phyloP scores from a whole-genome alignment of 2,888 invertebrate genomes.

The Drosophila mayaguana region DNA sequence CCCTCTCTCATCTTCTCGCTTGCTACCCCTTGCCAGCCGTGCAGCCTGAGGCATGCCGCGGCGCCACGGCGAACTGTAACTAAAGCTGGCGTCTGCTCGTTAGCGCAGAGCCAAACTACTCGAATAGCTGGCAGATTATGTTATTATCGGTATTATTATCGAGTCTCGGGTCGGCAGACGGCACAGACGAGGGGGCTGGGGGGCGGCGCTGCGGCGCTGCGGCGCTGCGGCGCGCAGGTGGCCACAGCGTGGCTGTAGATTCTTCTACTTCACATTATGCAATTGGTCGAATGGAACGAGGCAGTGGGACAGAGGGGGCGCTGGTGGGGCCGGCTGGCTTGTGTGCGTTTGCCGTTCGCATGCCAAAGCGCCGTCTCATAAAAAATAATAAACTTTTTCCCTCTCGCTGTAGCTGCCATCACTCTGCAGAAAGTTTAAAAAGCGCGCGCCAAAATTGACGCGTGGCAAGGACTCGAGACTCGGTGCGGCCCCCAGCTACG shows the following conservation, averaged over 20 bases:
- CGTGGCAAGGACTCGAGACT: slow-evolving; percentile 47
- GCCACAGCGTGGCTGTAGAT: slow-evolving; percentile 22
- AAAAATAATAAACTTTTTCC: slow-evolving; percentile 66
- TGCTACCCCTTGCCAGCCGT: background rate
- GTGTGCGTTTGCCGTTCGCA: slow-evolving; percentile 41
- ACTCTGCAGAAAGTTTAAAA: slow-evolving; percentile 64
- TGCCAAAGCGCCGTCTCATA: slow-evolving; percentile 60
- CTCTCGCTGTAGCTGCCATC: slow-evolving; percentile 24
- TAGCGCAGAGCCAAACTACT: slow-evolving; percentile 32
- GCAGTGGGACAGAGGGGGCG: background rate
- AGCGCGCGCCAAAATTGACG: slow-evolving; percentile 74
- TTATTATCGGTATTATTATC: slow-evolving; percentile 80
- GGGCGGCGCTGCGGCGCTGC: background rate
- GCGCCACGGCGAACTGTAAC: slow-evolving; percentile 66
- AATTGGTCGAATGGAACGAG: slow-evolving; percentile 21
- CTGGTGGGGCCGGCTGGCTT: background rate
- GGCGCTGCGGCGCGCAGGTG: background rate
- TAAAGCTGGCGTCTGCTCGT: slow-evolving; percentile 63
- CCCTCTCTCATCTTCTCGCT: background rate
- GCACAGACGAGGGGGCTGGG: background rate
- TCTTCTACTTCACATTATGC: slow-evolving; percentile 44
- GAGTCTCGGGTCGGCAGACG: slow-evolving; percentile 45
- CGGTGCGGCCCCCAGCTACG: slow-evolving; percentile 1
- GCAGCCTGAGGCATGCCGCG: slow-evolving; percentile 51
- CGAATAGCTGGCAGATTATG: slow-evolving; percentile 62